phyloP scores from a whole-genome alignment of 2,888 invertebrate species.

The Drosophila colorata region DNA sequence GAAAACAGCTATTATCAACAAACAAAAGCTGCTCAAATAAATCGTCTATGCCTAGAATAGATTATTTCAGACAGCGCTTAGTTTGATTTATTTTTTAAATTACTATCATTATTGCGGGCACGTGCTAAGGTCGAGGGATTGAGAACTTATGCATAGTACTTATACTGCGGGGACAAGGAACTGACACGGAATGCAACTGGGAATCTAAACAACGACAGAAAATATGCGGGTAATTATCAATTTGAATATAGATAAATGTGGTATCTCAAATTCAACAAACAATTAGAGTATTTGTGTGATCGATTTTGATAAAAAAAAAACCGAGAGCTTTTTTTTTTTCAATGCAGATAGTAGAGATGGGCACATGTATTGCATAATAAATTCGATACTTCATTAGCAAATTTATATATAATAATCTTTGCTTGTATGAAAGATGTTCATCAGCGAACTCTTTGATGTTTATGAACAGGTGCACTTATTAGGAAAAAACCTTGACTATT shows the following conservation, averaged over 20 bases:
- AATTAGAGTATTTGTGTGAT: constrained; percentile 6
- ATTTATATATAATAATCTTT: too few species aligned
- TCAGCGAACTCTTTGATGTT: constrained; percentile 17
- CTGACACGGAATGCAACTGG: constrained; percentile 7
- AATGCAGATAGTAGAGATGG: constrained; percentile 26
- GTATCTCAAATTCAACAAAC: constrained; percentile 21
- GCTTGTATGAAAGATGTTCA: constrained; percentile 3
- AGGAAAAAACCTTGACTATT: not conserved
- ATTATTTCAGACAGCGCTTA: not conserved
- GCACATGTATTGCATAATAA: not conserved
- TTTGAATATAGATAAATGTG: constrained; percentile 16
- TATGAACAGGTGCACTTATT: constrained; percentile 26
- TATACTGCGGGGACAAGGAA: not conserved
- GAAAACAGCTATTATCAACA: not conserved
- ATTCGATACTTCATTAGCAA: not conserved
- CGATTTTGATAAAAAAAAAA: constrained; percentile 35
- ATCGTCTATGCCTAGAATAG: not conserved
- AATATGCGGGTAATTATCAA: constrained; percentile 20
- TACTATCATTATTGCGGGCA: constrained; percentile 21
- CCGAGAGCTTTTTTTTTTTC: not conserved
- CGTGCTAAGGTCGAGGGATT: not conserved
- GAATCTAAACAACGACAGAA: not conserved
- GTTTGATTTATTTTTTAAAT: not conserved
- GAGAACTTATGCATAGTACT: not conserved
- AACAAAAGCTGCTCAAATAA: constrained; percentile 10